Conservation (phyloP, 2,888 invertebrate genomes). For the Heterodera filipjevi region DNA sequence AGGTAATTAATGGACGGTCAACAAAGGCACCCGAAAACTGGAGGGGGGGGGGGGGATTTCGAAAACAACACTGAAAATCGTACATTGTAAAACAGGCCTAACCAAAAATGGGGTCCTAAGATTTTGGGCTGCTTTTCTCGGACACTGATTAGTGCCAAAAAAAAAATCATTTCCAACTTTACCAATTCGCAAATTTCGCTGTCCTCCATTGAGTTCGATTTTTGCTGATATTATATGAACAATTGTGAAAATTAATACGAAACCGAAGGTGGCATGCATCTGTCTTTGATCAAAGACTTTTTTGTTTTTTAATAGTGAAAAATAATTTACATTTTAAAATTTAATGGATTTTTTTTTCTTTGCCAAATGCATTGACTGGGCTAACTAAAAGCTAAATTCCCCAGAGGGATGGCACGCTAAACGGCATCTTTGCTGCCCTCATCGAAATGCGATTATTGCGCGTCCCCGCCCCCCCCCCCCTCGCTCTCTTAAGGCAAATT, state of each 20-base stretch:
- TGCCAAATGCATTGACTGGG: not conserved
- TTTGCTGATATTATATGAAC: not conserved
- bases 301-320: not conserved
- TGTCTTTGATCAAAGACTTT: too few species aligned
- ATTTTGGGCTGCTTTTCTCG: too few species aligned
- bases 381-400: not conserved
- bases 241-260: not conserved
- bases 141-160: too few species aligned
- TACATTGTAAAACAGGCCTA: too few species aligned
- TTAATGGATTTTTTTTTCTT: not conserved
- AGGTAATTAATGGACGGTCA: too few species aligned
- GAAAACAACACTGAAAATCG: too few species aligned
- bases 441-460: slow-evolving; percentile 1
- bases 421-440: not conserved
- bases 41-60: too few species aligned
- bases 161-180: not conserved
- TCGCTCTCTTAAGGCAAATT: too few species aligned
- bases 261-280: not conserved
- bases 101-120: not conserved
- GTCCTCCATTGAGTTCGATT: not conserved
- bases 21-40: too few species aligned
- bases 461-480: too few species aligned
- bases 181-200: slow-evolving; percentile 1
- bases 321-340: not conserved
- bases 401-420: not conserved